phyloP scores from a whole-genome alignment of 2,888 invertebrate species.

The Drosophila siamana region DNA sequence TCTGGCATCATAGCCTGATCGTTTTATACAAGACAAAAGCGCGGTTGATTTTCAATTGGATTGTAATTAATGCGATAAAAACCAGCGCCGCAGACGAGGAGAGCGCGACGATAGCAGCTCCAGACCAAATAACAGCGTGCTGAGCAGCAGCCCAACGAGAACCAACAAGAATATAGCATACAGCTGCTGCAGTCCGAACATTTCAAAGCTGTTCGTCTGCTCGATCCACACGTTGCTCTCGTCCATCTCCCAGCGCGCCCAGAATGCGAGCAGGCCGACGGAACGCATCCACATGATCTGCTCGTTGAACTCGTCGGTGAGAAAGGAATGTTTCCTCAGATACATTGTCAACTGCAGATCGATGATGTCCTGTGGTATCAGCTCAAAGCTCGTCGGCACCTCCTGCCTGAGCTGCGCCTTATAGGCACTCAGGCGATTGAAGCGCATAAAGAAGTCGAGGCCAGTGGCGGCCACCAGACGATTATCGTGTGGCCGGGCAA shows the following conservation, averaged over 20 bases:
- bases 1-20: not conserved
- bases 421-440: constrained; percentile 41
- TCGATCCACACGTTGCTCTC: constrained; percentile 12
- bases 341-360: constrained; percentile 64
- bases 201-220: constrained; percentile 13
- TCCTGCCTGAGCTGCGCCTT: not conserved
- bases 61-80: constrained; percentile 13
- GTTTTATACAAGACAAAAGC: not conserved
- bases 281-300: constrained; percentile 62
- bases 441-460: constrained; percentile 47
- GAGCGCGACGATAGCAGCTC: constrained; percentile 46
- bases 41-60: not conserved
- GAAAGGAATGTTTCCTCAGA: constrained; percentile 72
- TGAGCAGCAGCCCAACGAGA: constrained; percentile 19
- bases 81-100: constrained; percentile 20
- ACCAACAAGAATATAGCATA: constrained; percentile 49
- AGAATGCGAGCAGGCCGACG: constrained; percentile 64
- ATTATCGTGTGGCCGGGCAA: not conserved
- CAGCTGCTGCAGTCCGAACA: constrained; percentile 49
- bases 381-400: constrained; percentile 33
- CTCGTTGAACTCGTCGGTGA: constrained; percentile 66
- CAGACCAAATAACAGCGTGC: constrained; percentile 38
- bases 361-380: constrained; percentile 55
- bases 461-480: constrained; percentile 39
- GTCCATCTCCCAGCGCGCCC: constrained; percentile 56